A percentile compares a stretch with the other conserved stretches of the same genome.
Evolutionary conservation across 2,113 vertebrate species (phyloP).

Genomic region (Physeter macrocephalus): DNA sequence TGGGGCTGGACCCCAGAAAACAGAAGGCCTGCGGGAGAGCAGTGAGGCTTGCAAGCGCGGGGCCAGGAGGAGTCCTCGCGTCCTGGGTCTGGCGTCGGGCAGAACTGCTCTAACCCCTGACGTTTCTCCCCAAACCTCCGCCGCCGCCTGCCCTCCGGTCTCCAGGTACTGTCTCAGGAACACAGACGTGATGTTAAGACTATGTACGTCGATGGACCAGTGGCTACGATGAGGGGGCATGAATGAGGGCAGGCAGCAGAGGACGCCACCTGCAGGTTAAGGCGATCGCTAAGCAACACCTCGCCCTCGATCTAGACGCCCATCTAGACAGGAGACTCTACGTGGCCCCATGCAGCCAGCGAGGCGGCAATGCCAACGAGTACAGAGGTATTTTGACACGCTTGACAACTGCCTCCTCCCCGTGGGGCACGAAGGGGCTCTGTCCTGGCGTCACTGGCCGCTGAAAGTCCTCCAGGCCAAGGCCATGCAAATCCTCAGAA

Average conservation of each 20-base stretch:
- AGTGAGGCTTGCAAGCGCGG: accelerated
- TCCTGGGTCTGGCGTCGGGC: background rate
- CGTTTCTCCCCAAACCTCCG: background rate
- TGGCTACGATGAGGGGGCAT: accelerated
- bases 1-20: too few species aligned
- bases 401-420: too few species aligned
- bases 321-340: too few species aligned
- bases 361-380: accelerated
- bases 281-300: too few species aligned
- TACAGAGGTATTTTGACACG: too few species aligned
- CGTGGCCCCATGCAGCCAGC: accelerated
- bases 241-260: background rate
- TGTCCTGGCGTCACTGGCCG: accelerated
- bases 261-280: accelerated
- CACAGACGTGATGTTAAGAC: background rate
- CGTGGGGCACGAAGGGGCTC: accelerated
- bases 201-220: accelerated
- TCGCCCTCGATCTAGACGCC: accelerated
- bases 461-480: accelerated
- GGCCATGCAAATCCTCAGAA: background rate
- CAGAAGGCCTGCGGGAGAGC: background rate
- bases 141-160: background rate
- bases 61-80: accelerated
- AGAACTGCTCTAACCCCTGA: background rate
- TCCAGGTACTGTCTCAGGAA: too few species aligned